Conservation (phyloP, 2,888 invertebrate genomes). For the Phengaris arion region DNA sequence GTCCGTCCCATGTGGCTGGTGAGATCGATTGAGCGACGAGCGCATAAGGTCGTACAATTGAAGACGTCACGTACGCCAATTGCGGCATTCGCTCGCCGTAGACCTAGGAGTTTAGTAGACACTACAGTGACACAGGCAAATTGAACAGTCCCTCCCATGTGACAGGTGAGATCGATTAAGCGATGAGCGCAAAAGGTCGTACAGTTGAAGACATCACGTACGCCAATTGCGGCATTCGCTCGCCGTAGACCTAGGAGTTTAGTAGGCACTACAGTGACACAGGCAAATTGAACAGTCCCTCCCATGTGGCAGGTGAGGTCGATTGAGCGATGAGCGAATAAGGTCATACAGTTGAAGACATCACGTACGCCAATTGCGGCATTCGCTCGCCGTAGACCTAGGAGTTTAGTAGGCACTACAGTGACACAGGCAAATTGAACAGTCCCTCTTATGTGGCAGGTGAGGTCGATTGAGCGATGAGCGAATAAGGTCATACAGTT, state of each 20-base stretch:
- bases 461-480: conserved; percentile 22
- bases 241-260: not conserved
- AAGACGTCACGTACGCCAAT: conserved; percentile 25
- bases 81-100: conserved; percentile 22
- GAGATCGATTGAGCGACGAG: conserved; percentile 19
- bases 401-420: not conserved
- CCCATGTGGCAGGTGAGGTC: conserved; percentile 15
- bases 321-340: conserved; percentile 20
- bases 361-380: conserved; percentile 26
- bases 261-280: not conserved
- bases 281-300: too few relatives aligned
- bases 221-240: conserved; percentile 23
- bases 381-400: not conserved
- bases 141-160: not conserved
- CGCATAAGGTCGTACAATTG: conserved; percentile 22
- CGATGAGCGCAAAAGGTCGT: conserved; percentile 20
- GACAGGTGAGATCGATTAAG: conserved; percentile 23
- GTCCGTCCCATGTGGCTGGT: not conserved
- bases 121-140: too few relatives aligned
- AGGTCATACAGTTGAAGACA: conserved; percentile 23
- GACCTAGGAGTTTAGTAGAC: not conserved
- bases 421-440: too few relatives aligned
- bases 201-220: conserved; percentile 25
- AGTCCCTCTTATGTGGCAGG: not conserved
- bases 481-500: conserved; percentile 13